Evolutionary conservation across 2,888 invertebrate genomes (phyloP), one percentile per base, ranked within the genome.

Genomic region (Eupithecia pulchellata): DNA sequence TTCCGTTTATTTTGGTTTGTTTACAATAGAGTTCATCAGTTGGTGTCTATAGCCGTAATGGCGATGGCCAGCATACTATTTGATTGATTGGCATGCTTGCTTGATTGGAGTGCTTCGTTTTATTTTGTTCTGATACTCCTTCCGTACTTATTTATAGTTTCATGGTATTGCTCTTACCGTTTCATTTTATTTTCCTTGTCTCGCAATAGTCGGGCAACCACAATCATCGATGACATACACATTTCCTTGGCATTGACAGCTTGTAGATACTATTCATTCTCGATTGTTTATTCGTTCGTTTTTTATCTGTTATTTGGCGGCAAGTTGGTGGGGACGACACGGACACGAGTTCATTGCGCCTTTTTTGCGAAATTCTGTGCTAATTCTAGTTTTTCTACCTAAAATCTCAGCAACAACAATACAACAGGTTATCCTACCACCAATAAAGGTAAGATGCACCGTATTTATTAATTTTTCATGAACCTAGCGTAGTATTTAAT

Each of bases 321-420:
- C 34, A 30, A 30, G 30, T 30, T 20, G 55, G 4, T 8, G 29
- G 25, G 20, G n/a, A 11, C 32, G 60, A 32, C 3, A 32, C 60
- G 60, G 60, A 65, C 69, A 65, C 69, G 69, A 69, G 65, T 69
- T 47, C 65, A 65, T 64, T 64, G 60, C 64, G 64, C 60, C n/a
- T 64, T 64, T 64, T 55, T 20, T 34, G 3, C 2, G 20, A 52
- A 64, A 25, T 55, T 55, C 30, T 34, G 0, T 1, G 14, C 11
- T 64, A 32, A 17, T 32, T 32, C 20, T 32, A 17, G 20, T 27
- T 29, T 57, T 57, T 8, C 1, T 29, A 5, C 1, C 0, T n/a
- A 30, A 30, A 30, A 42, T 8, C n/a, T 47, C 42, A 47, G 20
- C 20, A 20, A 20, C n/a, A 42, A 1, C 39, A 39, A 47, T 9